A percentile compares a stretch with the other conserved stretches of the same genome.
Evolutionary conservation across 1,140 invertebrate genomes (phyloP).

Genomic region (Oryctes rhinoceros): DNA sequence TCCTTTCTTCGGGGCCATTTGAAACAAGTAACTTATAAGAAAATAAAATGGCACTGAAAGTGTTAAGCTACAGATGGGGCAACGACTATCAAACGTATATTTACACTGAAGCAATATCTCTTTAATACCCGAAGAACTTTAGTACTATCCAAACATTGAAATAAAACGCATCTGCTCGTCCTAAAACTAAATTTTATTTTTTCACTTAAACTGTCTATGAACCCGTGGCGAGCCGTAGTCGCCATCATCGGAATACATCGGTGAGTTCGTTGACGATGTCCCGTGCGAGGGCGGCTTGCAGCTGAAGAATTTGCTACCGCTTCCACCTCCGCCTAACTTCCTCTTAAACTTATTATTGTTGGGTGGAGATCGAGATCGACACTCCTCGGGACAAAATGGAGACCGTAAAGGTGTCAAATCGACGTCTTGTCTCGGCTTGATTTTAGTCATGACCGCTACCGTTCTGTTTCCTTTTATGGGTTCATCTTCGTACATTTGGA

Average conservation of each 20-base stretch:
- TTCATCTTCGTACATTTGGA: not conserved
- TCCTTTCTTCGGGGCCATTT: too few species aligned
- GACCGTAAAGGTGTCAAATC: conserved; percentile 27
- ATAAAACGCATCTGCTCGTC: not conserved
- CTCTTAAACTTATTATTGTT: not conserved
- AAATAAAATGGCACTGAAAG: too few species aligned
- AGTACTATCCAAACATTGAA: not conserved
- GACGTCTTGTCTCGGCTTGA: conserved; percentile 20
- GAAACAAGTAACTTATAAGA: too few species aligned
- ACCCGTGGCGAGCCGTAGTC: not conserved
- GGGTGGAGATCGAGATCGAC: not conserved
- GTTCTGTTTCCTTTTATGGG: conserved; percentile 6
- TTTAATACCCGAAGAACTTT: not conserved
- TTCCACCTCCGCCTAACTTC: too few species aligned
- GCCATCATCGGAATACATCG: not conserved
- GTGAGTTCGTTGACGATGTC: not conserved
- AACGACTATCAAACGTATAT: too few species aligned
- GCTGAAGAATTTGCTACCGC: not conserved
- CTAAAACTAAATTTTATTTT: conserved; percentile 15
- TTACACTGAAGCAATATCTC: not conserved
- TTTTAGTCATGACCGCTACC: conserved; percentile 38
- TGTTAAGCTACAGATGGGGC: too few species aligned
- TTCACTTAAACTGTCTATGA: not conserved
- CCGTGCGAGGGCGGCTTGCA: not conserved
- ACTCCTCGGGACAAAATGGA: not conserved